Base-by-base conservation (phyloP, 2,113 vertebrate genomes). In the Labeo rohita region DNA sequence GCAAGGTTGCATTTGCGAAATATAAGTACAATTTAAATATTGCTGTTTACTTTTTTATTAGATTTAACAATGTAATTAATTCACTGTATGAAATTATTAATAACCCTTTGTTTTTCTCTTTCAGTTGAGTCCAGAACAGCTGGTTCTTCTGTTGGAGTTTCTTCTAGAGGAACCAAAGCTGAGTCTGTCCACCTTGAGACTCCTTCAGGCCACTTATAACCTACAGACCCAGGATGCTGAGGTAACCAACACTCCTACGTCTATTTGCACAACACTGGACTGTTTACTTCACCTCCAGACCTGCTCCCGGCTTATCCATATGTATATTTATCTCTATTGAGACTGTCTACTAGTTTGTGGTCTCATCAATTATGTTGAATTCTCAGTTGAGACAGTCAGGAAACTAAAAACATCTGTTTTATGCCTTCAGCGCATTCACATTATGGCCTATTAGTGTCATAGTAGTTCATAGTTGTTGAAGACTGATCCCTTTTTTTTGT, bases 121-220 rank as follows among this genome's bases (percentile, higher is more conserved):
- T 63, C n/a, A 99, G 98, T 92, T 99, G 94, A 94, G 94, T 84
- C 94, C 97, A 34, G 97, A 98, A 86, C 97, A 98, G 94, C 92
- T 98, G 74, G 93, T 98, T 87, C 94, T 99, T 94, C 96, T 99
- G 89, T 90, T 99, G 95, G 98, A 99, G 89, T 92, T 83, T 70
- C 95, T 99, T 28, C 91, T 98, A 77, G 96, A 99, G 79, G 95
- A 96, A 94, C 93, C 95, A 77, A 93, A 94, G 0, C 88, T 98
- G 80, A 95, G 92, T 59, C 87, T 87, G 80, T 88, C 89, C 70
- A 93, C 90, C 3, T 88, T 99, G 83, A 93, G 85, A 1, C 61
- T 88, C 80, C 94, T 99, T 34, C 91, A 97, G 91, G 94, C 88
- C 84, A 95, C 92, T 0, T 99, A 98, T 92, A 54, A 50, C 78